Base-by-base conservation (phyloP, 2,797 vertebrate genomes). In the Esox lucius region DNA sequence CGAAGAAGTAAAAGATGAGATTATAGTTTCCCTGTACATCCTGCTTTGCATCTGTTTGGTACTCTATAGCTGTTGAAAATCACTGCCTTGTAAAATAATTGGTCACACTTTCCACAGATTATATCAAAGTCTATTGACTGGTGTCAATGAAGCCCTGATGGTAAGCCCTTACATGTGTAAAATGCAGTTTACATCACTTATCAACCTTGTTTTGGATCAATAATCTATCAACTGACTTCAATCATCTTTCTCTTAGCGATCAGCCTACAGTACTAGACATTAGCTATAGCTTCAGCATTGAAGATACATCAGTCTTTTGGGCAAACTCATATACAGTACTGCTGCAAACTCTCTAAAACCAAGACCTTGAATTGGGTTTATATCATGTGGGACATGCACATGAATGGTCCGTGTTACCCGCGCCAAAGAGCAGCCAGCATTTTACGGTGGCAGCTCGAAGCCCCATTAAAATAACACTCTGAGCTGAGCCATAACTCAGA, bases 381-480 rank as follows among this genome's bases (percentile, higher is more conserved):
- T 76, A 82, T 82, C 82, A 79, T 80, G 72, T 73, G 59, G 69
- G 22, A 78, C 70, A 81, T 72, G 16, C 48, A 79, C 79, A 81
- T 72, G 72, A 87, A 80, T 62, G 80, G 73, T 78, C 79, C 75
- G 81, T 76, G 74, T 71, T 68, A 70, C 53, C 82, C 77, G 80
- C 81, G 82, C 79, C 80, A 81, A 86, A 82, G 82, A 83, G 80
- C 82, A 83, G 78, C 82, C 71, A 78, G 78, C 74, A 71, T 90
- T 85, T 92, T 89, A 90, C 75, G 81, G 82, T 78, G 73, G 68
- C 72, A 53, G 83, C 87, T 87, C 8, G 86, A 77, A 89, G 85
- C 73, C 86, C 88, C 83, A 92, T 93, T 92, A 94, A 92, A 93
- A 85, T 85, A 91, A 88, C 82, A 81, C 86, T 81, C 62, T 83